phyloP scores from a whole-genome alignment of 2,797 vertebrate genomes.

The Rachycentron canadum region DNA sequence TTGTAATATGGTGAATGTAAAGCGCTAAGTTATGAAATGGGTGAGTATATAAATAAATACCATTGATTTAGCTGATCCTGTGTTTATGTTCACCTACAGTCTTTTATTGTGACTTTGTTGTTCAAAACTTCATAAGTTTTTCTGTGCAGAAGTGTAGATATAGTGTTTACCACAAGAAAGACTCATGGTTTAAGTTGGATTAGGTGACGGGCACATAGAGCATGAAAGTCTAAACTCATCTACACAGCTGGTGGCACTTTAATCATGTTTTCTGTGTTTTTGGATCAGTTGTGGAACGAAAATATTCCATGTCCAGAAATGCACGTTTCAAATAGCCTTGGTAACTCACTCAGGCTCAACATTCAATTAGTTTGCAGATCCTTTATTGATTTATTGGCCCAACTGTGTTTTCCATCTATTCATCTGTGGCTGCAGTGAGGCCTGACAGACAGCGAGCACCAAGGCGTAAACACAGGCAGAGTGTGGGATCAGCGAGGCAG shows the following conservation, averaged over 20 bases:
- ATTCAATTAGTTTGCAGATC: constrained; percentile 36
- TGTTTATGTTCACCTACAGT: no score
- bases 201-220: no score
- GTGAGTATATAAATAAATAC: no score
- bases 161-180: no score
- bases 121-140: no score
- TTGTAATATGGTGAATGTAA: no score
- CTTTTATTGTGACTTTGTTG: no score
- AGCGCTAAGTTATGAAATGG: no score
- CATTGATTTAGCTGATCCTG: no score
- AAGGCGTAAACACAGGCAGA: constrained; percentile 40
- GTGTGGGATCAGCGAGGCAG: constrained; percentile 10
- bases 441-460: constrained; percentile 12
- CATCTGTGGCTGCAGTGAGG: constrained; percentile 24
- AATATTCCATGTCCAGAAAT: background rate
- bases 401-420: constrained; percentile 27
- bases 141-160: no score
- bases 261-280: background rate
- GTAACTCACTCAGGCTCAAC: constrained; percentile 8
- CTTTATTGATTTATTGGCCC: constrained; percentile 45
- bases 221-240: background rate
- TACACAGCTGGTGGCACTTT: background rate
- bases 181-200: no score
- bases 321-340: constrained; percentile 2
- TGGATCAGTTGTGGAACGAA: background rate